These are phyloP conservation scores for Stramonita haemastoma DNA, from an alignment of 2,888 invertebrate species.

Conservation along the genomic window DNA sequence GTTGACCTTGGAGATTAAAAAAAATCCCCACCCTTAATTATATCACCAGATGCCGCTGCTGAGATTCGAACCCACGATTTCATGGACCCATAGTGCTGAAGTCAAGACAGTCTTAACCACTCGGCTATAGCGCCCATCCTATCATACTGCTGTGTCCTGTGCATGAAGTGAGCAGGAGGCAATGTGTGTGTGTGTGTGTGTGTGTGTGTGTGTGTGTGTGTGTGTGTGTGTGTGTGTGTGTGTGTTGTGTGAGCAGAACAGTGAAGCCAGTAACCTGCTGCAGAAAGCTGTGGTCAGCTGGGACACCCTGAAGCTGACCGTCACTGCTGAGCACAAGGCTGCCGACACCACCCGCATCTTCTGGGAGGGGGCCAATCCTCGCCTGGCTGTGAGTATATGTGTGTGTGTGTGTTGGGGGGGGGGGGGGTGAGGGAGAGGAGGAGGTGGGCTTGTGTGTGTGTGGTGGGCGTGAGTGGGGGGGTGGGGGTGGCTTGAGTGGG, in stretches of 20 bases:
- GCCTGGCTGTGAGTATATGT: slow-evolving; percentile 77
- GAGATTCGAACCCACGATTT: no score
- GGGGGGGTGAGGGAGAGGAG: background rate
- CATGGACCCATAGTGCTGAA: no score
- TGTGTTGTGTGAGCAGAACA: slow-evolving; percentile 55
- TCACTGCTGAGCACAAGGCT: slow-evolving; percentile 79
- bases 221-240: background rate
- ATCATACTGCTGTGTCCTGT: background rate
- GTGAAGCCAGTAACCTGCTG: slow-evolving; percentile 60
- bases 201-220: background rate
- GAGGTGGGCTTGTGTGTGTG: background rate
- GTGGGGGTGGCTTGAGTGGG: background rate
- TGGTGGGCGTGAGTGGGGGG: background rate
- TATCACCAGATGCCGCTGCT: no score
- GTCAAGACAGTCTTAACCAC: no score
- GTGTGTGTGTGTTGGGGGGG: background rate
- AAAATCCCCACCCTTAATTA: no score
- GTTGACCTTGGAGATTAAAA: no score
- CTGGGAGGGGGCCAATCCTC: slow-evolving; percentile 84
- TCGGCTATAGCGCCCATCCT: no score
- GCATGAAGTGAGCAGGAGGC: background rate
- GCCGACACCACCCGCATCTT: slow-evolving; percentile 86
- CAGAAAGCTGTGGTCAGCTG: slow-evolving; percentile 64
- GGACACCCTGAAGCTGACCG: slow-evolving; percentile 65
- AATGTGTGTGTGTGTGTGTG: background rate